Percentiles rank a stretch among this genome's conserved stretches.
Evolutionary conservation across 2,113 vertebrate species (phyloP).

Genomic region (Clinocottus analis): DNA sequence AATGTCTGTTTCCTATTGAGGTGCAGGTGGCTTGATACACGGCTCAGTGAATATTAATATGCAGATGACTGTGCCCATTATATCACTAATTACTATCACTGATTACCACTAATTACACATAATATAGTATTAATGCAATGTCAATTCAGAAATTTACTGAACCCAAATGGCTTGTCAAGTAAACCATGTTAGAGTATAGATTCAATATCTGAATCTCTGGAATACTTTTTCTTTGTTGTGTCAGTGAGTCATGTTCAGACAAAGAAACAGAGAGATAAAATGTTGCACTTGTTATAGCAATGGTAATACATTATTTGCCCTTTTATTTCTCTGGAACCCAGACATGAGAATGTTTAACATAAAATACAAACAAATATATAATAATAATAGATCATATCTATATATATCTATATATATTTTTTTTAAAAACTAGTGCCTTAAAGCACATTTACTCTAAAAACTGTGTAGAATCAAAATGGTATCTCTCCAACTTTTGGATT

Average conservation of each 20-base stretch:
- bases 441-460: background rate
- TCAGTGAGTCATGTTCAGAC: background rate
- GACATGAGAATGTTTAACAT: background rate
- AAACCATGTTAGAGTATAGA: background rate
- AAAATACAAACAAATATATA: background rate
- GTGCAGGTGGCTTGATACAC: background rate
- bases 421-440: background rate
- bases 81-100: constrained; percentile 4
- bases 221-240: background rate
- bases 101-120: background rate
- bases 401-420: too few species aligned
- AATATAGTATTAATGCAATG: background rate
- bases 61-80: constrained; percentile 33
- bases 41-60: constrained; percentile 1
- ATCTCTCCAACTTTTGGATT: background rate
- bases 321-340: background rate
- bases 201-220: background rate
- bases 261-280: background rate
- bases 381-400: background rate
- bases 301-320: background rate
- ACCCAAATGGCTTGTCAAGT: background rate
- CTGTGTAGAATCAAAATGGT: background rate
- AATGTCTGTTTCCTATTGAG: too few species aligned
- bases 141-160: background rate
- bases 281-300: background rate